These are phyloP conservation scores for Danaus melanippus DNA, from an alignment of 1,140 invertebrate genomes.

Conservation along the genomic window DNA sequence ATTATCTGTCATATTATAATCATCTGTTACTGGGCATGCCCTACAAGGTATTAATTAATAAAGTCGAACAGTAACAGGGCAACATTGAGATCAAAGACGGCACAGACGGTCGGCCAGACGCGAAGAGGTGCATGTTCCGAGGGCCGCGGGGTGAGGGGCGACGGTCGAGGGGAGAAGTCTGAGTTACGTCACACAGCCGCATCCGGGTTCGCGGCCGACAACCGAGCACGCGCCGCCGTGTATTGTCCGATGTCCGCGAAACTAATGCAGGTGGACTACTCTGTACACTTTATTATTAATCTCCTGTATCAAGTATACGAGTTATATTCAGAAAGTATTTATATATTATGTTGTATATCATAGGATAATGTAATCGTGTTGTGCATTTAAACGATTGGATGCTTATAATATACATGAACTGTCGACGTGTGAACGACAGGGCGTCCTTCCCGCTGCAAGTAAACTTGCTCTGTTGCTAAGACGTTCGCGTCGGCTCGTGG, in stretches of 20 bases:
- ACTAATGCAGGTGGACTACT: constrained; percentile 18
- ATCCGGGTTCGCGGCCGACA: constrained; percentile 65
- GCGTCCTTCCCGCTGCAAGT: constrained; percentile 1
- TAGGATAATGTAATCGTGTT: too few species aligned
- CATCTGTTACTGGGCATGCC: constrained; percentile 5
- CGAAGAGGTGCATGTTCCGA: constrained; percentile 29
- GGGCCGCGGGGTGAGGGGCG: constrained; percentile 24
- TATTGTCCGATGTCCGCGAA: constrained; percentile 11
- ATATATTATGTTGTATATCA: too few species aligned
- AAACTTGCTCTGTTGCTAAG: constrained; percentile 40
- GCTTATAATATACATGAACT: background rate
- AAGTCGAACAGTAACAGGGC: constrained; percentile 28
- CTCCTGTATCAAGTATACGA: too few species aligned
- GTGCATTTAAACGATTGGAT: background rate
- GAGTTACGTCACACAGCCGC: constrained; percentile 54
- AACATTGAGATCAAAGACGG: constrained; percentile 30
- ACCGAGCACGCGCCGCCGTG: constrained; percentile 44
- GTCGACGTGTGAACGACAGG: background rate
- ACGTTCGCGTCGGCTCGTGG: constrained; percentile 25
- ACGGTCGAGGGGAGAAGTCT: constrained; percentile 37
- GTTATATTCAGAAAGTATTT: too few species aligned
- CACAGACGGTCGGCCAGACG: constrained; percentile 58
- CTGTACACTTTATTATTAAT: background rate
- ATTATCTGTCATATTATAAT: too few species aligned
- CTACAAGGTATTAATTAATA: constrained; percentile 45